These are phyloP conservation scores for Cosmopolites sordidus DNA, from an alignment of 2,888 invertebrate species.

Conservation along the genomic window DNA sequence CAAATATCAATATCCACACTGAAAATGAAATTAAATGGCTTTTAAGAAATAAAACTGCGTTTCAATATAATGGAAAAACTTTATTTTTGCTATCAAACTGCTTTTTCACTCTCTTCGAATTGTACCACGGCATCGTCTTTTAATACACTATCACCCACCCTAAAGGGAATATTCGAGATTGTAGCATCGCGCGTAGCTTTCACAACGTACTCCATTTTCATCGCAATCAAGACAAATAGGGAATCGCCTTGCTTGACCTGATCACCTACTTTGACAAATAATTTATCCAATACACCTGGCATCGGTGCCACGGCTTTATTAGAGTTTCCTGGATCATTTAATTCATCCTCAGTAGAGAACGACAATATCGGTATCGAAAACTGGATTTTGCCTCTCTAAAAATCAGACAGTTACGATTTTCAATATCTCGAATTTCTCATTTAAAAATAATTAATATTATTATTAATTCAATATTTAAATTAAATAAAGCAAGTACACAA, in stretches of 20 bases:
- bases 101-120: conserved; percentile 50
- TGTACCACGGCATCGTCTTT: conserved; percentile 66
- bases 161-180: conserved; percentile 67
- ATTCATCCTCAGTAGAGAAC: conserved; percentile 50
- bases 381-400: conserved; percentile 64
- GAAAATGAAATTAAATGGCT: too few relatives aligned
- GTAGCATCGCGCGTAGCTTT: conserved; percentile 75
- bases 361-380: conserved; percentile 60
- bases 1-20: too few relatives aligned
- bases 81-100: too few relatives aligned
- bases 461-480: too few relatives aligned
- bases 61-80: too few relatives aligned
- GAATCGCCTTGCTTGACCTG: conserved; percentile 82
- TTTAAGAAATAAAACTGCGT: too few relatives aligned
- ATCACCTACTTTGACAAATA: conserved; percentile 79
- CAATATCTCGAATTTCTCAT: too few relatives aligned
- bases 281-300: conserved; percentile 91
- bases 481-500: too few relatives aligned
- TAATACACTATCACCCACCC: conserved; percentile 76
- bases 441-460: too few relatives aligned
- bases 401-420: conserved; percentile 15
- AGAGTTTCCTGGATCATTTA: conserved; percentile 40
- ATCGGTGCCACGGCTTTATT: conserved; percentile 80
- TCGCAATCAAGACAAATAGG: conserved; percentile 91
- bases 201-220: conserved; percentile 99